Percentiles rank a stretch among this genome's conserved stretches.
These are phyloP conservation scores for Erebia ligea DNA, from an alignment of 2,888 invertebrate species.

Conservation along the genomic window DNA sequence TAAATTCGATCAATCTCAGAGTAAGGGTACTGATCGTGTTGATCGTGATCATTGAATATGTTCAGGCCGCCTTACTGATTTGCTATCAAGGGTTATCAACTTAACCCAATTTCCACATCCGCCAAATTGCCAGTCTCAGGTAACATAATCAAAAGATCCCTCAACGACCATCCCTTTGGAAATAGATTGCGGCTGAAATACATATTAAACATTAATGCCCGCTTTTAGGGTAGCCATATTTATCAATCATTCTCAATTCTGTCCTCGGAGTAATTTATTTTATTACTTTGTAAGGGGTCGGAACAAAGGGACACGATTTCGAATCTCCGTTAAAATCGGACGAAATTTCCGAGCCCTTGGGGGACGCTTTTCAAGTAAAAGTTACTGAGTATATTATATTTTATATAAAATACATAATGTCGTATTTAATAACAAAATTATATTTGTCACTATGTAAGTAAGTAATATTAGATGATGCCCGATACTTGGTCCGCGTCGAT, in stretches of 20 bases:
- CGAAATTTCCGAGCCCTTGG: conserved; percentile 27
- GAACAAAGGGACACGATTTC: conserved; percentile 27
- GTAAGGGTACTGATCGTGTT: too few species aligned
- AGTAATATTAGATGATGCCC: too few species aligned
- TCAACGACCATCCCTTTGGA: conserved; percentile 11
- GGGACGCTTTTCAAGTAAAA: conserved; percentile 23
- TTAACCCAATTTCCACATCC: conserved; percentile 16
- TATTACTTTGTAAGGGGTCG: conserved; percentile 36
- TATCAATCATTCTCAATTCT: conserved; percentile 39
- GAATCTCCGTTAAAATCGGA: conserved; percentile 34
- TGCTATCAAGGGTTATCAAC: not conserved
- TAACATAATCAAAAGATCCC: conserved; percentile 16
- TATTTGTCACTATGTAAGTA: too few species aligned
- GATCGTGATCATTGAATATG: too few species aligned
- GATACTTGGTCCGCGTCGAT: too few species aligned
- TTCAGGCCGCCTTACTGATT: not conserved
- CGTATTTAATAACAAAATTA: too few species aligned
- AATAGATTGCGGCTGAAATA: conserved; percentile 34
- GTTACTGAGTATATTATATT: not conserved
- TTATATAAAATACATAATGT: too few species aligned
- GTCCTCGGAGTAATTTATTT: conserved; percentile 33
- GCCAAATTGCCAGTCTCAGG: conserved; percentile 2
- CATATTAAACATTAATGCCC: conserved; percentile 32
- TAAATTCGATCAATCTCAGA: too few species aligned
- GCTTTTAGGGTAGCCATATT: conserved; percentile 32